A percentile compares a stretch with the other conserved stretches of the same genome.
These are phyloP conservation scores for Acromyrmex charruanus DNA, from an alignment of 1,140 invertebrate species.

Conservation along the genomic window DNA sequence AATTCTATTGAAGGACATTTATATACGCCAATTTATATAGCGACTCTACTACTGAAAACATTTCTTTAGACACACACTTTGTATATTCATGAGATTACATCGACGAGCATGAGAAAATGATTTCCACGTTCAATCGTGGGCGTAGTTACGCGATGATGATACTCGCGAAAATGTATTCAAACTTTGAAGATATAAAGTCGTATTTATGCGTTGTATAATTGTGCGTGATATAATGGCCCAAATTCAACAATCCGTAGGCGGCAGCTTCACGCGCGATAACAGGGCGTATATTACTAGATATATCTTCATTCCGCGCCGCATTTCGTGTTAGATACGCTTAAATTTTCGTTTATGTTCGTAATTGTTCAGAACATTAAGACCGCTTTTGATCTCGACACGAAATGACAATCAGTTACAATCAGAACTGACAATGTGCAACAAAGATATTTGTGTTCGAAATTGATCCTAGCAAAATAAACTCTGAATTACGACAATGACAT, in stretches of 20 bases:
- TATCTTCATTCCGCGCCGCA: background rate
- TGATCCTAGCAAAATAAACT: constrained; percentile 25
- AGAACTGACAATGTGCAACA: background rate
- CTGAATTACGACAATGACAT: background rate
- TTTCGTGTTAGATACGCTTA: background rate
- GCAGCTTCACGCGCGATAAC: background rate
- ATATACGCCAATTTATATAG: too few relatives aligned
- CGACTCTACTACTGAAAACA: constrained; percentile 8
- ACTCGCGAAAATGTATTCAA: constrained; percentile 10
- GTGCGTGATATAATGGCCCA: background rate
- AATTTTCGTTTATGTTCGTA: background rate
- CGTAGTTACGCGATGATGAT: background rate
- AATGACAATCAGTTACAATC: constrained; percentile 41
- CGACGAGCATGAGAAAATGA: background rate
- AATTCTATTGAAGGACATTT: background rate
- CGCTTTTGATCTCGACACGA: constrained; percentile 5
- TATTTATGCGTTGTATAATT: background rate
- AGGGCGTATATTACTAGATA: background rate
- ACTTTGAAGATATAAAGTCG: background rate
- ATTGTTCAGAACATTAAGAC: background rate
- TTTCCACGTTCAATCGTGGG: background rate
- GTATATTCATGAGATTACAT: background rate
- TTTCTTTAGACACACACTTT: background rate
- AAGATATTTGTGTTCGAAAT: background rate
- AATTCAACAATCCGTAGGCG: background rate